Evolutionary conservation across 2,888 invertebrate species (phyloP), one percentile per base, ranked within the genome.

Genomic region (Catocala fraxini): DNA sequence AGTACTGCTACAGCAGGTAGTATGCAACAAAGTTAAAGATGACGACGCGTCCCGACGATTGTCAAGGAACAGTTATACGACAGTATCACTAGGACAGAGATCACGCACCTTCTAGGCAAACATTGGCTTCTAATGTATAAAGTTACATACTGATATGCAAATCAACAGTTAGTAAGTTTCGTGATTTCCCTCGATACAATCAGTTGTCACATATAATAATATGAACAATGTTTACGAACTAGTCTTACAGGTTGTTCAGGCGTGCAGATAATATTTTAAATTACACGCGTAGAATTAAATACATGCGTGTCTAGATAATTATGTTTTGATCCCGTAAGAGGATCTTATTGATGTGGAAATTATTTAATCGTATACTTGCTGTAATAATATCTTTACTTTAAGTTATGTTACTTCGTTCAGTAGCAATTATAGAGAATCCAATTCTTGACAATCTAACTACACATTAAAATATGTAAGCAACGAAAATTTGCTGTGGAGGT

Each of bases 41-140:
- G 68, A 71, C 68, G 59, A 6, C 33, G 61, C 59, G 51, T 56
- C 48, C 42, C 58, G 52, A 54, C 51, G 56, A 63, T 70, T 60
- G 57, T 67, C 54, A 53, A 41, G 54, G 34, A 70, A 77, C 72
- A 75, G 78, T 75, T 77, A 77, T 35, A 12, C 39, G 61, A 53
- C 15, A 51, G 53, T 58, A 49, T 46, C n/a, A 39, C 12, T 12
- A 13, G 35, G 42, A 59, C 51, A 56, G 53, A 63, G 53, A 41
- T 39, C 59, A 47, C 72, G 52, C 67, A 56, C 67, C 55, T 56
- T 45, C 55, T 51, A 56, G 61, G 51, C 7, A 34, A 10, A 56
- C 12, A 54, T 58, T 57, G 43, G 15, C 66, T 51, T 51, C 52
- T 53, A 51, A 71, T 56, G 63, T 77, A 77, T 75, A 63, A 77